Evolutionary conservation across 35 echinoderm and acorn worm genomes (phyloP), one percentile per base, ranked within the genome.

Genomic region (Patiria miniata): DNA sequence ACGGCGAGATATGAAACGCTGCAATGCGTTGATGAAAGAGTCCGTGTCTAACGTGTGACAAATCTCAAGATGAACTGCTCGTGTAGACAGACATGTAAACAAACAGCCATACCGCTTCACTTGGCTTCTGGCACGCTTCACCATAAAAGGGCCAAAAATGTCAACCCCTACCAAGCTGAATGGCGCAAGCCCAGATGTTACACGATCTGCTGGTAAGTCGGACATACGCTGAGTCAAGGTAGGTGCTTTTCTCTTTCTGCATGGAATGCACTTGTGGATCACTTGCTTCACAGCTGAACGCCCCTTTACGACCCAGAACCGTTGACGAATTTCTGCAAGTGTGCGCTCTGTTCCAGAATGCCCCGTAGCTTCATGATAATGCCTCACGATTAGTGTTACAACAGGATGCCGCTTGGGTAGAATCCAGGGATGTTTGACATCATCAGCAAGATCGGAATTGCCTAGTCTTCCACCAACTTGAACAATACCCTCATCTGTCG

Each of bases 321-420:
- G 39, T 55, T 83, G 17, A 15, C 81, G 81, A 12, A 83, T 36
- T 59, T 59, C 52, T 2, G 81, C 52, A 22, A 83, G 39, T 59
- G 81, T 83, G 21, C 39, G 14, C 19, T 83, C 28, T 7, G 15
- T 36, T 52, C 81, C 81, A 14, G 52, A 52, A 52, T 83, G 81
- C 14, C 81, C 81, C 16, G 81, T 56, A 8, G 22, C 0, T 8
- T 12, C 21, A 26, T 83, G 81, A 22, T 52, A 52, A 30, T 83
- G 40, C 30, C 52, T 17, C 7, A 83, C 17, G 26, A 83, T 83
- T 30, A 83, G 29, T 52, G 51, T 26, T n/a, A 32, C 16, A 15
- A 83, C 81, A n/a, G 32, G 81, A 56, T 50, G 52, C 51, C 1
- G 8, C n/a, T n/a, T 52, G n/a, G 81, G 81, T 59, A 83, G 51